Evolutionary conservation across 2,113 vertebrate species (phyloP).

Genomic region (Dasyurus viverrinus): DNA sequence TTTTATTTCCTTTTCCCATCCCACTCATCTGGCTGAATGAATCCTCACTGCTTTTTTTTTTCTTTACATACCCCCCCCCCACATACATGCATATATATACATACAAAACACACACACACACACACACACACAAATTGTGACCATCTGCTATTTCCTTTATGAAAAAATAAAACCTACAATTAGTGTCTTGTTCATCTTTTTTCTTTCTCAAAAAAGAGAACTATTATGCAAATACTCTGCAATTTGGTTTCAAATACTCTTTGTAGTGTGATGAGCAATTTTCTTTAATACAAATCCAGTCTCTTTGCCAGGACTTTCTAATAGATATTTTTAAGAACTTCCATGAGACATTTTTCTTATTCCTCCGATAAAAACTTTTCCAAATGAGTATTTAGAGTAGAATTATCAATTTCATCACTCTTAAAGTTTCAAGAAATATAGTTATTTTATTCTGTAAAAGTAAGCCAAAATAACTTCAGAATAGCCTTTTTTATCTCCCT

Average conservation of each 20-base stretch:
- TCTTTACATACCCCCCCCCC: constrained; percentile 62
- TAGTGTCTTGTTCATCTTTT: constrained; percentile 84
- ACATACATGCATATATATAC: constrained; percentile 56
- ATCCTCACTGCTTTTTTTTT: constrained; percentile 61
- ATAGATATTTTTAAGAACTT: constrained; percentile 68
- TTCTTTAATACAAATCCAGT: constrained; percentile 84
- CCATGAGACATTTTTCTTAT: constrained; percentile 52
- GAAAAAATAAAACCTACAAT: constrained; percentile 82
- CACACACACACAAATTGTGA: constrained; percentile 53
- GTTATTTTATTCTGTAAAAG: constrained; percentile 9
- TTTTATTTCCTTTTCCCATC: constrained; percentile 58
- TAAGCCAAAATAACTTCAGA: constrained; percentile 62
- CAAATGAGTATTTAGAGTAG: constrained; percentile 57
- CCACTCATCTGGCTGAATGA: constrained; percentile 65
- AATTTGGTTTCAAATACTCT: constrained; percentile 87
- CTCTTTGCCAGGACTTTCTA: constrained; percentile 78
- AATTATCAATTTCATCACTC: constrained; percentile 56
- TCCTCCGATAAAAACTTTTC: constrained; percentile 70
- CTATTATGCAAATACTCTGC: constrained; percentile 88
- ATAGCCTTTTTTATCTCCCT: constrained; percentile 16
- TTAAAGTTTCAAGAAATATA: constrained; percentile 59
- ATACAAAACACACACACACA: constrained; percentile 53
- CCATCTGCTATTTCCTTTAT: constrained; percentile 86
- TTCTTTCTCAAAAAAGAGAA: constrained; percentile 77
- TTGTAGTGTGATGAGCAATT: constrained; percentile 87